phyloP scores from a whole-genome alignment of 2,888 invertebrate genomes.

The Drosophila anceps region DNA sequence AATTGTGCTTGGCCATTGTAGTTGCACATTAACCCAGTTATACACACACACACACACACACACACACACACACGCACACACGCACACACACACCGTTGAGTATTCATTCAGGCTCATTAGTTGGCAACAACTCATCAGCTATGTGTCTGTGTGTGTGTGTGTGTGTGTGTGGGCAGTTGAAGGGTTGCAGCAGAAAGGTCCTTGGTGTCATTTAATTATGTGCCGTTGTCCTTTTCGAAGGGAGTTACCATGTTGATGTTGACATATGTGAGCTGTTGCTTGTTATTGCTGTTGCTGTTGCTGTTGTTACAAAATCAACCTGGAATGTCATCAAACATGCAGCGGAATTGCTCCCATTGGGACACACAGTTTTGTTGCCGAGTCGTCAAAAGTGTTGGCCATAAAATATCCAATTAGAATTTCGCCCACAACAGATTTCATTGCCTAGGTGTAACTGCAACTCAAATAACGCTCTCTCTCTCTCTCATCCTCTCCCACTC shows the following conservation, averaged over 20 bases:
- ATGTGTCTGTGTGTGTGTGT: conserved; percentile 7
- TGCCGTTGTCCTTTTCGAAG: conserved; percentile 64
- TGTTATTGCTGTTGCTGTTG: conserved; percentile 20
- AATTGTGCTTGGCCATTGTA: conserved; percentile 37
- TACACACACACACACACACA: conserved; percentile 12
- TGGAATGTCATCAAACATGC: conserved; percentile 75
- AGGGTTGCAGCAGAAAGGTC: conserved; percentile 21
- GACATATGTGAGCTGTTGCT: conserved; percentile 58
- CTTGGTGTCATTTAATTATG: conserved; percentile 76
- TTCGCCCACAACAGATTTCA: conserved; percentile 62
- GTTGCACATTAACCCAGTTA: conserved; percentile 74
- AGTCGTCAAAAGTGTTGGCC: conserved; percentile 73
- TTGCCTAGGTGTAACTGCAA: conserved; percentile 40
- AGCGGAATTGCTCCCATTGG: conserved; percentile 70
- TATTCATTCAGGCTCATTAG: conserved; percentile 61
- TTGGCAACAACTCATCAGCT: conserved; percentile 33
- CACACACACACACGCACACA: conserved; percentile 11
- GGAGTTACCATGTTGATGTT: conserved; percentile 45
- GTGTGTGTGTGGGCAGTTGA: not conserved
- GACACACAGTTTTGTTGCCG: conserved; percentile 38
- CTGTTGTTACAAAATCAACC: conserved; percentile 48
- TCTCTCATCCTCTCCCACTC: too few species aligned
- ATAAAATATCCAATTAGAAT: conserved; percentile 81
- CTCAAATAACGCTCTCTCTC: conserved; percentile 10
- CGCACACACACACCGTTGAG: conserved; percentile 16